Evolutionary conservation across 2,888 invertebrate species (phyloP).

Genomic region (Hololepta plana): DNA sequence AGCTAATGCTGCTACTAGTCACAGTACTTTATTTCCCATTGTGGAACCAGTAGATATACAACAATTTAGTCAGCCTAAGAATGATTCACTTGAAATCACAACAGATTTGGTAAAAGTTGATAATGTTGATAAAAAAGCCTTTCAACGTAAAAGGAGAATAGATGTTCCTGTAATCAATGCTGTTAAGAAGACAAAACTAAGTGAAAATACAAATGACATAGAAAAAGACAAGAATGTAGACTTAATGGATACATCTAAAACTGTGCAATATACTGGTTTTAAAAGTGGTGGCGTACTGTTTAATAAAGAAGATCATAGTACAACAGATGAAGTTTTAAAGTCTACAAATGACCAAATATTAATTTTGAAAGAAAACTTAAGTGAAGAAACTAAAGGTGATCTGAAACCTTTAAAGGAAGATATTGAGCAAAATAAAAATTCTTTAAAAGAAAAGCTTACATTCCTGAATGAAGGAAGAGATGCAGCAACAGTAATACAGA

Average conservation of each 20-base stretch:
- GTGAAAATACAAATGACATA: slow-evolving; percentile 6
- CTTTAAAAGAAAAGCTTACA: slow-evolving; percentile 35
- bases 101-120: slow-evolving; percentile 10
- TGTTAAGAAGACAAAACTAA: slow-evolving; percentile 12
- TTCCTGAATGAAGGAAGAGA: slow-evolving; percentile 38
- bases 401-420: slow-evolving; percentile 13
- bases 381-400: too few species aligned
- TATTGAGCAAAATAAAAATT: slow-evolving; percentile 25
- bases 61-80: slow-evolving; percentile 15
- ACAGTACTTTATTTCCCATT: slow-evolving; percentile 31
- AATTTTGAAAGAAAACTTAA: too few species aligned
- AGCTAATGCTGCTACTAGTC: too few species aligned
- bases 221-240: too few species aligned
- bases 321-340: too few species aligned
- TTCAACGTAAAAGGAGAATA: slow-evolving; percentile 35
- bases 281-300: slow-evolving; percentile 25
- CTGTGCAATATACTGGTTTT: slow-evolving; percentile 17
- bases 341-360: too few species aligned
- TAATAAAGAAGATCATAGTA: too few species aligned
- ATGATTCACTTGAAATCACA: slow-evolving; percentile 5
- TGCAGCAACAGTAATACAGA: slow-evolving; percentile 35
- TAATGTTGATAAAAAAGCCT: slow-evolving; percentile 27
- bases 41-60: slow-evolving; percentile 23
- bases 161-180: slow-evolving; percentile 29
- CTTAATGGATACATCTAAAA: too few species aligned